Base-by-base conservation (phyloP, 2,113 vertebrate species). In the Gavialis gangeticus region DNA sequence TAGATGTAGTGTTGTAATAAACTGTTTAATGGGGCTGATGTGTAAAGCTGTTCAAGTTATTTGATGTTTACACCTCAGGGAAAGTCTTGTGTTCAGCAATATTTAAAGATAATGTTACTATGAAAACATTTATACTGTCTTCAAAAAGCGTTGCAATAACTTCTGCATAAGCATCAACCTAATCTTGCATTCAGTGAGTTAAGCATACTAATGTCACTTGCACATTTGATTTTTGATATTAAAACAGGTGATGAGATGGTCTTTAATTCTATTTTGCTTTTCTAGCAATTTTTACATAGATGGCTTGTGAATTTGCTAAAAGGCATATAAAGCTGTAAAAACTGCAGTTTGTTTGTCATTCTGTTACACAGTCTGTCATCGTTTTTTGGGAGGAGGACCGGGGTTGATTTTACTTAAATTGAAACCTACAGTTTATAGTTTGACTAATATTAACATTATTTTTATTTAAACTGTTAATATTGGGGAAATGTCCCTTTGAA, bases 1-100 rank as follows among this genome's bases (percentile, higher is more conserved):
- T 99, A 99, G 99, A 98, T 98, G 98, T 98, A 98, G 98, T 99
- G 99, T 99, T 99, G 99, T 99, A 99, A 99, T 99, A 99, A 99
- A 99, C 98, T 99, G 98, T 99, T 99, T 98, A 98, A 98, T 98
- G 99, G 99, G 99, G 99, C 99, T 99, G 98, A 98, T 98, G 97
- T 98, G 98, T 98, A 99, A 99, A 98, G 97, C 98, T 98, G 98
- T 98, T 99, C 98, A 98, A 98, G 97, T 98, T 98, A 97, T 98
- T 98, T 98, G 97, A 98, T 98, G 98, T 98, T 98, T 98, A 98
- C 98, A 98, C 98, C 98, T 98, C 98, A 98, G 98, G 98, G 98
- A 98, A 98, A 97, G 98, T 98, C 97, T 98, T 98, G 97, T 98
- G 98, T 98, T 98, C 97, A 98, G 98, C 98, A 98, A 98, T 98